Evolutionary conservation across 2,113 vertebrate genomes (phyloP), one percentile per base, ranked within the genome.

Genomic region (Cairina moschata): DNA sequence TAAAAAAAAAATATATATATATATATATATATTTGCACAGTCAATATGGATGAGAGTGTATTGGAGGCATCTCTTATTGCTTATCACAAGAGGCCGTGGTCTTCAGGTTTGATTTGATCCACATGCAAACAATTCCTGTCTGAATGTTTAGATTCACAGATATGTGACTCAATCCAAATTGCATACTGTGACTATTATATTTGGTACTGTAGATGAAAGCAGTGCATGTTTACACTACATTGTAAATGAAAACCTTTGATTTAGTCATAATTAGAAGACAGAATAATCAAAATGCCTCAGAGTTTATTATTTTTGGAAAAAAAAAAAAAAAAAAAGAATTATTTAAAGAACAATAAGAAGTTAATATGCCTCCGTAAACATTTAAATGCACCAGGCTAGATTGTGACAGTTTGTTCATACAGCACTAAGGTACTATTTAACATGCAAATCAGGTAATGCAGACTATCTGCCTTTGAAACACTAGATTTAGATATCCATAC

Each of bases 161-260:
- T 1, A 0, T 60, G 84, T 71, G 82, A 83, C 87, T 91, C 50
- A 93, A 78, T 74, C 52, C 55, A 77, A 86, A 91, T 59, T 91
- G 55, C 22, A 32, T 91, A 36, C 54, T 79, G 25, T 86, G 76
- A 88, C 48, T 80, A 9, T 72, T 88, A 11, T 55, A 54, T 77
- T 81, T 88, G n/a, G 42, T 54, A 79, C 34, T 58, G 42, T 68
- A 75, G n/a, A 73, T 82, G 60, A 95, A 95, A 78, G 20, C 38
- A 54, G 25, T 36, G 16, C 60, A 31, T 94, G 88, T 83, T 80
- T 80, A 86, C 32, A 78, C 32, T 77, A 16, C 34, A 22, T 5
- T 78, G 65, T 56, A 81, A 96, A 91, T 36, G n/a, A 81, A 95
- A 94, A 74, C 46, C 83, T 72, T 95, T 78, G 78, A 75, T 93